Percentiles rank a stretch among this genome's conserved stretches.
phyloP scores from a whole-genome alignment of 2,113 vertebrate species.

The Nasalis larvatus region DNA sequence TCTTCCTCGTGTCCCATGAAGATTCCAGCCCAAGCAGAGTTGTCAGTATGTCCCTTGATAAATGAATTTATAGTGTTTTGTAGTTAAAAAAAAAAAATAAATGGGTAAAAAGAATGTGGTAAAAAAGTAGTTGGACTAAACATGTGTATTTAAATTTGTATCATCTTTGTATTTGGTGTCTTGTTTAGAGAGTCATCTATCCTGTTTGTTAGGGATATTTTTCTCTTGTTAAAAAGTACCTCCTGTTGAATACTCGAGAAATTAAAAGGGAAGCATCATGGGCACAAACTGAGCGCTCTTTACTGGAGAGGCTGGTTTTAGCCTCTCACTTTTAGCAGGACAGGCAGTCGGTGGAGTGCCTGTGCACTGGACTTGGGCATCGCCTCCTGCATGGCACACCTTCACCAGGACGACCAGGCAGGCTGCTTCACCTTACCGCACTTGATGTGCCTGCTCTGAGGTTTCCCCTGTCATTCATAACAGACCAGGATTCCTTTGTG shows the following conservation, averaged over 20 bases:
- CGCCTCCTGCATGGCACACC: too few relatives aligned
- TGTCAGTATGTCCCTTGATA: background rate
- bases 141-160: background rate
- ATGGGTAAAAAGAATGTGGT: too few relatives aligned
- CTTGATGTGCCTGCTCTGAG: background rate
- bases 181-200: background rate
- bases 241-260: background rate
- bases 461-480: background rate
- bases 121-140: background rate
- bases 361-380: too few relatives aligned
- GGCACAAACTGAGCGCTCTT: background rate
- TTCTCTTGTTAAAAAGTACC: background rate
- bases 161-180: background rate
- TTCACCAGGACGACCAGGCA: background rate
- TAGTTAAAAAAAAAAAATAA: background rate
- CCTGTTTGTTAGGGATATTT: background rate
- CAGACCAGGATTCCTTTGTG: background rate
- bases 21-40: background rate
- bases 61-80: background rate
- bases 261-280: constrained; percentile 38
- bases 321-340: background rate
- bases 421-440: constrained; percentile 42
- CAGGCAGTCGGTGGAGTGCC: too few relatives aligned
- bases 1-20: background rate
- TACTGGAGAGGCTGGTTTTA: background rate